Conservation (phyloP, 1,140 invertebrate genomes). For the Elysia chlorotica region DNA sequence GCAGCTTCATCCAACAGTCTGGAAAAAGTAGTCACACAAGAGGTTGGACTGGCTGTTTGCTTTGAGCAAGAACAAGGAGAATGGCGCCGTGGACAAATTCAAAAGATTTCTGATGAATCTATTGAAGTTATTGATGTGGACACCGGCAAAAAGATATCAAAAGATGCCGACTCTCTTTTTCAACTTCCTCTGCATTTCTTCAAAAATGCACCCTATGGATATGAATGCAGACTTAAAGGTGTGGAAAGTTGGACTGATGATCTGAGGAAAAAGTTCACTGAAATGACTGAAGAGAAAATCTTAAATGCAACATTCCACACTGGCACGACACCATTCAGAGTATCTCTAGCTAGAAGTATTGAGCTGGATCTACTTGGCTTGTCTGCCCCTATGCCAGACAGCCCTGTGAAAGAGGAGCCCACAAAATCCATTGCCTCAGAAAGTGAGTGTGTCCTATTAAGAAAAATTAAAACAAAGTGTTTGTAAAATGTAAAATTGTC, state of each 20-base stretch:
- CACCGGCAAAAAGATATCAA: slow-evolving; percentile 76
- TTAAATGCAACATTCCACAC: slow-evolving; percentile 39
- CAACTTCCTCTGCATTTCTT: slow-evolving; percentile 30
- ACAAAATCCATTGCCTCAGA: no score
- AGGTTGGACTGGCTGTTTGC: slow-evolving; percentile 70
- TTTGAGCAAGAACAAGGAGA: slow-evolving; percentile 72
- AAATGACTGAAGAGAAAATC: slow-evolving; percentile 40
- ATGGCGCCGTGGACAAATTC: slow-evolving; percentile 75
- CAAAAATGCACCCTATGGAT: slow-evolving; percentile 33
- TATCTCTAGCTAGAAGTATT: slow-evolving; percentile 31
- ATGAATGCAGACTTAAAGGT: slow-evolving; percentile 38
- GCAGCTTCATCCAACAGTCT: slow-evolving; percentile 13
- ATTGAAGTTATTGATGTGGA: slow-evolving; percentile 72
- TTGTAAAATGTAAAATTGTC: no score
- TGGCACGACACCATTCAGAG: slow-evolving; percentile 26
- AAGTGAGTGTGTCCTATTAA: no score
- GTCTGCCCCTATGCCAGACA: slow-evolving; percentile 10
- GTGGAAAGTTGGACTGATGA: slow-evolving; percentile 41
- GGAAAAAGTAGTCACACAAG: slow-evolving; percentile 11
- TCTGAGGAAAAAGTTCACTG: slow-evolving; percentile 34
- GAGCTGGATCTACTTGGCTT: slow-evolving; percentile 27
- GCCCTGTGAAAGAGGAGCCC: no score
- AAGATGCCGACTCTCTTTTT: slow-evolving; percentile 4
- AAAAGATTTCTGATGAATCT: slow-evolving; percentile 43
- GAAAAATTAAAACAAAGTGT: no score